Base-by-base conservation (phyloP, 2,113 vertebrate genomes). In the Psilopogon haemacephalus region DNA sequence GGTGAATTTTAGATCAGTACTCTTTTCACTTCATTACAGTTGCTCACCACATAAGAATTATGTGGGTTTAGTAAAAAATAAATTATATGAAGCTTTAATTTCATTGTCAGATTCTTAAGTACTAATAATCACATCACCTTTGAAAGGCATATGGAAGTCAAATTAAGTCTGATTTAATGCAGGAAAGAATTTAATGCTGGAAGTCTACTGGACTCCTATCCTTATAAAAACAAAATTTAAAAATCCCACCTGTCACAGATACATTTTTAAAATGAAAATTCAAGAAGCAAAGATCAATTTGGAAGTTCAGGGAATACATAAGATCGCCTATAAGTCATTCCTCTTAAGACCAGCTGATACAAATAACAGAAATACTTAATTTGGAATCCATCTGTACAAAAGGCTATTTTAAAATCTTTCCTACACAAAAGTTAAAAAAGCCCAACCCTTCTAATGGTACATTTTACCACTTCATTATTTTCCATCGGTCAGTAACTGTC, bases 231-330 rank as follows among this genome's bases (percentile, higher is more conserved):
- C 19, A 63, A 23, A 4, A 68, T 7, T 70, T 80, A 62, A 70
- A 84, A 44, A 0, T 0, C 7, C 12, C 82, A 46, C 32, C 13
- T 73, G 55, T 7, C 46, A 87, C 0, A 2, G 37, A 60, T 44
- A 90, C 14, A 11, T 32, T 81, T 42, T 79, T 85, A 5, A 8
- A 85, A 86, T 37, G 52, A 80, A 94, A 92, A 89, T 88, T 86
- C 82, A 86, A 64, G 56, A 54, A 33, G 46, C 14, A 64, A 88
- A 73, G 74, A 63, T 17, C 32, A 85, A n/a, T 84, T 50, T 65
- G 38, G 60, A 91, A 91, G 38, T 48, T 54, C 42, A 70, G 21
- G 5, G 20, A 82, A 92, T 78, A 32, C 5, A 0, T 15, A 87
- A 70, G 18, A 7, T 69, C 56, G 60, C 68, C 8, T 74, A 52